Evolutionary conservation across 2,888 invertebrate genomes (phyloP), one percentile per base, ranked within the genome.

Genomic region (Dynastes hyllus): DNA sequence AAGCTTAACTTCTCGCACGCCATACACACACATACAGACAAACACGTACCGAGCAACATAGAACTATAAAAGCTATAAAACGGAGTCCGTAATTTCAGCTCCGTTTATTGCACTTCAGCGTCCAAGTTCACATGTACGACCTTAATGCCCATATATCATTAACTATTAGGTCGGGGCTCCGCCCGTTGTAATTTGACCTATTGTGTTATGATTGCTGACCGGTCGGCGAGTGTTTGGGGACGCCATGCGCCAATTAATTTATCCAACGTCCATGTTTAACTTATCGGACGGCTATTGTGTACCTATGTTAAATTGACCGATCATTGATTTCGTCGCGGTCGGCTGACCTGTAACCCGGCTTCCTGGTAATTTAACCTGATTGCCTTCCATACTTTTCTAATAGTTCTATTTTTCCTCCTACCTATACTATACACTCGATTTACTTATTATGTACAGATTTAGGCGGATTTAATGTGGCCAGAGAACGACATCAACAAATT

Each of bases 151-250:
- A 81, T 83, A 81, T 81, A 83, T 84, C 84, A 83, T 81, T 83
- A 81, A 81, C 83, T 81, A 82, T 84, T 80, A 82, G 81, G 80
- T 81, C 80, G 81, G n/a, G 80, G 81, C 79, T 79, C 79, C 82
- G 81, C 82, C 81, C 81, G 79, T 61, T 79, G 79, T 83, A 83
- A 83, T 83, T 83, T 80, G 81, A 80, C 78, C 82, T 80, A 80
- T 81, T 82, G 81, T 81, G 76, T 78, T 71, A 81, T 77, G 81
- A 82, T 80, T 82, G 79, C 81, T 73, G 78, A 67, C 70, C 79
- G 71, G 65, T 71, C 70, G 71, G 70, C 45, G 66, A 63, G 66
- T 80, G 80, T 80, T 80, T 80, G 78, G 75, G 77, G 69, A 80
- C 78, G 80, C 81, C 69, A 76, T 77, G 77, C 73, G 71, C 81